Conservation (phyloP, 2,797 vertebrate species). For the Sebastes umbrosus region DNA sequence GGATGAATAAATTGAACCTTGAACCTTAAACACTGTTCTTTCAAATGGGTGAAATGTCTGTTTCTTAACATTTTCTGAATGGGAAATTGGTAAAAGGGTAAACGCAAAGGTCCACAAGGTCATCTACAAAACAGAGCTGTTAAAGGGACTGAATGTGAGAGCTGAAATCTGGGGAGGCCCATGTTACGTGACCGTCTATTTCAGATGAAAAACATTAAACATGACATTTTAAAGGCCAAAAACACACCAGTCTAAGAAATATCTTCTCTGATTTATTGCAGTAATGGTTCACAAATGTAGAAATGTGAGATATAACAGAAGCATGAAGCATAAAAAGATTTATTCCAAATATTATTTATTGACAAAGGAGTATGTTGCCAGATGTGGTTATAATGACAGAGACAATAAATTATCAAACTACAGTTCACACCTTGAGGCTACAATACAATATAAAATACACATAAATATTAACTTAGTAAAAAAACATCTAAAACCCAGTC, state of each 20-base stretch:
- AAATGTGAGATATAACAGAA: not conserved
- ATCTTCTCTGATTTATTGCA: not conserved
- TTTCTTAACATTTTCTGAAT: not conserved
- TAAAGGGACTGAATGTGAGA: not conserved
- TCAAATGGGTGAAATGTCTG: not conserved
- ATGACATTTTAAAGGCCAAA: not conserved
- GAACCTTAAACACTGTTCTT: not conserved
- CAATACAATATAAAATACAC: conserved; percentile 62
- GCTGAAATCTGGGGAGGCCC: not conserved
- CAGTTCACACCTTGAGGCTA: conserved; percentile 26
- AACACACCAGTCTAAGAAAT: not conserved
- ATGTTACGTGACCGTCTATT: not conserved
- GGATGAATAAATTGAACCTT: not conserved
- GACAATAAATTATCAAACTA: conserved; percentile 72
- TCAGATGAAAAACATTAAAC: not conserved
- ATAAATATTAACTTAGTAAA: conserved; percentile 78
- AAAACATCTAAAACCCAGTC: conserved; percentile 34
- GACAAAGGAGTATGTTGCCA: conserved; percentile 34
- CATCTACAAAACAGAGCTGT: not conserved
- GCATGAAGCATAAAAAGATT: not conserved
- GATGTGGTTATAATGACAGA: conserved; percentile 39
- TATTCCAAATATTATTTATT: conserved; percentile 68
- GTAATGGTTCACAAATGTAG: no score
- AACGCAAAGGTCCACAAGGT: not conserved
- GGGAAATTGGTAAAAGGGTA: not conserved